These are phyloP conservation scores for Cladopsammia gracilis DNA, from an alignment of 64 coral and sea anemone genomes.

Conservation along the genomic window DNA sequence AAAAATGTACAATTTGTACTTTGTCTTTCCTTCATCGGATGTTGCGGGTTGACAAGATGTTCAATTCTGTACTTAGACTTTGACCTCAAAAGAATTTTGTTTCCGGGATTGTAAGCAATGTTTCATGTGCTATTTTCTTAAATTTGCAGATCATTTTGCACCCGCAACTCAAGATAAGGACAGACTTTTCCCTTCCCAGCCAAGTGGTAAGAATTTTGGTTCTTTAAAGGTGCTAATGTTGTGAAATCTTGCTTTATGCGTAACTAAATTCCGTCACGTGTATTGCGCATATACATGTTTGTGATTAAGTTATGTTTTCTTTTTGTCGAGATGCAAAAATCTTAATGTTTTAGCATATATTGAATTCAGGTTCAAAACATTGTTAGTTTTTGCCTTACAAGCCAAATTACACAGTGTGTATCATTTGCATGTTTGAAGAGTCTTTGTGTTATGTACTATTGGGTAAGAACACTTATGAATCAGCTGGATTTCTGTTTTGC, in stretches of 20 bases:
- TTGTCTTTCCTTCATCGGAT: neutral
- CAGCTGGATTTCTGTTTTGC: neutral
- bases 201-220: neutral
- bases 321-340: neutral
- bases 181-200: neutral
- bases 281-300: neutral
- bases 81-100: too few species aligned
- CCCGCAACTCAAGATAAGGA: conserved; percentile 29
- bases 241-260: too few species aligned
- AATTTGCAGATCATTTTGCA: conserved; percentile 14
- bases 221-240: too few species aligned
- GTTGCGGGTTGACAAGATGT: too few species aligned
- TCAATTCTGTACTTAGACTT: too few species aligned
- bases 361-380: neutral
- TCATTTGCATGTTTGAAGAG: neutral
- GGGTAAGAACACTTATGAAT: neutral
- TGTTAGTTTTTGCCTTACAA: neutral
- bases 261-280: too few species aligned
- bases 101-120: too few species aligned
- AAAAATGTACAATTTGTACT: neutral
- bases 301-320: neutral
- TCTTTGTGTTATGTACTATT: neutral
- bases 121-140: too few species aligned
- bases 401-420: neutral
- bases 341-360: neutral